Evolutionary conservation across 2,888 invertebrate genomes (phyloP), one percentile per base, ranked within the genome.

Genomic region (Drosophila kanekoi): DNA sequence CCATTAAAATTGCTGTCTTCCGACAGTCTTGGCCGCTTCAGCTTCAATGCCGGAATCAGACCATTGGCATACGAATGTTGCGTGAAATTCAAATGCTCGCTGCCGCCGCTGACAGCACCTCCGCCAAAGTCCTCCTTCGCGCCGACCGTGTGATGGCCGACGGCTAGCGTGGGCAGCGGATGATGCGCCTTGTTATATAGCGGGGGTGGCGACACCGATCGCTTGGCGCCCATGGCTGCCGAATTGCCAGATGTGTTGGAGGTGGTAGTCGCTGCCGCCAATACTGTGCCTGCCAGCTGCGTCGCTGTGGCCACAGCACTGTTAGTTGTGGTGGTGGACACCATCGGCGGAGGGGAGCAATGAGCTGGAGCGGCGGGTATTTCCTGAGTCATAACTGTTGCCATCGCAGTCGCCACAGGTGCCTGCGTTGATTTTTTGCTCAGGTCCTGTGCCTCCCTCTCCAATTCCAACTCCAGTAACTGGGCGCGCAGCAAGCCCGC

Each of bases 1-100:
- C 91, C 91, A 79, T 91, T 91, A 23, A 91, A 91, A 54, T 91
- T 91, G 51, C 91, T 91, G 43, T 91, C 92, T 63, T 91, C 91
- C 0, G 91, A 91, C 4, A 91, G 72, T 6, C 92, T 91, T 6
- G 91, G 91, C 3, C 92, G 83, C 69, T 92, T 92, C 2, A 92
- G 64, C 60, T 91, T 92, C 2, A 92, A 54, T 3, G 92, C 90
- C 5, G 92, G 91, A 70, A 92, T 90, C 23, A 90, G 63, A 14
- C 91, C 91, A 77, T 91, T 91, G 40, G 90, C 87, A 61, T 91
- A 91, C 3, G 91, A 90, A 48, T 91, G 87, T 58, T 91, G 91
- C 4, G 90, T 91, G 45, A 91, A 91, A 58, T 89, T 91, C 11
- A 88, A 77, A 67, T 91, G 91, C 11, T 91, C 91, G 20, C 53